phyloP scores from a whole-genome alignment of 1,140 invertebrate genomes.

The Ceratoteleas bidentatus region DNA sequence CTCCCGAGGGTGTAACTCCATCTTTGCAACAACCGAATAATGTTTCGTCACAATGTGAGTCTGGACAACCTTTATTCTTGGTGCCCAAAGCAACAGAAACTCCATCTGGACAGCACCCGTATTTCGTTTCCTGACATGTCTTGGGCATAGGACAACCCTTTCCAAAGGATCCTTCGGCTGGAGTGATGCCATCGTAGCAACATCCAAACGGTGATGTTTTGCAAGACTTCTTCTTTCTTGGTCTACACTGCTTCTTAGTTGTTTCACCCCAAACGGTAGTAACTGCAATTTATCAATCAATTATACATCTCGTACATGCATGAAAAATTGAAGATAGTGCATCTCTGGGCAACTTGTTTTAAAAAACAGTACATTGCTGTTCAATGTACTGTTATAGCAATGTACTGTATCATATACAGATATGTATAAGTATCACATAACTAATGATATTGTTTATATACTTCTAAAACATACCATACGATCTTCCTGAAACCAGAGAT shows the following conservation, averaged over 20 bases:
- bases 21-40: conserved; percentile 94
- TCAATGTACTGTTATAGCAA: too few relatives aligned
- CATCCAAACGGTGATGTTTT: conserved; percentile 90
- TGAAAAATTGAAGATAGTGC: too few relatives aligned
- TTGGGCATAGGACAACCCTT: conserved; percentile 88
- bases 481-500: too few relatives aligned
- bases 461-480: too few relatives aligned
- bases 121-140: conserved; percentile 90
- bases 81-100: conserved; percentile 90
- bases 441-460: too few relatives aligned
- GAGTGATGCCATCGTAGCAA: conserved; percentile 92
- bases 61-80: conserved; percentile 89
- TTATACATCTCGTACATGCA: too few relatives aligned
- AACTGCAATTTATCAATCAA: conserved; percentile 56
- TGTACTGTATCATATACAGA: too few relatives aligned
- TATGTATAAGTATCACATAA: too few relatives aligned
- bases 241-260: conserved; percentile 84
- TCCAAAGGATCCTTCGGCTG: conserved; percentile 92
- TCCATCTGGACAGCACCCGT: conserved; percentile 94
- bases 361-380: too few relatives aligned
- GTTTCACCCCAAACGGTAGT: conserved; percentile 75
- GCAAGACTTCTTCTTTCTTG: conserved; percentile 83
- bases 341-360: too few relatives aligned
- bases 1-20: conserved; percentile 88
- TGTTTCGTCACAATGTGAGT: conserved; percentile 87